Percentiles rank a stretch among this genome's conserved stretches.
phyloP scores from a whole-genome alignment of 1,140 invertebrate species.

The Bombyx mori region DNA sequence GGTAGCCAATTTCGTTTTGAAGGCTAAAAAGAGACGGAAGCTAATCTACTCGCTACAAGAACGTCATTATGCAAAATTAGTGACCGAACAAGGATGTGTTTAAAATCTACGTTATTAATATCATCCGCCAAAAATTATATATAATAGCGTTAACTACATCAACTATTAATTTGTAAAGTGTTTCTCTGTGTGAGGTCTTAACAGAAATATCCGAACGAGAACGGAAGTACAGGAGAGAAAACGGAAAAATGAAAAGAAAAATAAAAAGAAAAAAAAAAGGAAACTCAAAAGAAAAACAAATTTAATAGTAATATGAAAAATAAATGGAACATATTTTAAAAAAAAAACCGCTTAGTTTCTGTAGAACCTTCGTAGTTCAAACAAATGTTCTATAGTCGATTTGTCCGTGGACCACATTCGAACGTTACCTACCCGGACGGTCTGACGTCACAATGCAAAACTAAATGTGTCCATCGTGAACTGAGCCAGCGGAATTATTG shows the following conservation, averaged over 20 bases:
- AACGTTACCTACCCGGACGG: too few species aligned
- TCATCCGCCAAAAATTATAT: slow-evolving; percentile 57
- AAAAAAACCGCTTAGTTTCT: not conserved
- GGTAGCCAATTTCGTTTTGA: slow-evolving; percentile 43
- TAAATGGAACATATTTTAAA: slow-evolving; percentile 16
- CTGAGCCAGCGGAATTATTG: slow-evolving; percentile 42
- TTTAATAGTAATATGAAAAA: slow-evolving; percentile 39
- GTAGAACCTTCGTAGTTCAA: not conserved
- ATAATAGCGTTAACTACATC: slow-evolving; percentile 48
- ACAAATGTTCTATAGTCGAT: not conserved
- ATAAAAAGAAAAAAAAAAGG: slow-evolving; percentile 38
- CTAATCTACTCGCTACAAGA: too few species aligned
- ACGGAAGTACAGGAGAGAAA: slow-evolving; percentile 62
- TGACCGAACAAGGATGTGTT: slow-evolving; percentile 37
- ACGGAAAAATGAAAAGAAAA: slow-evolving; percentile 38
- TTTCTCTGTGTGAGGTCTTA: slow-evolving; percentile 67
- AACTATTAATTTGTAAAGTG: slow-evolving; percentile 59
- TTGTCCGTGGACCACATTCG: slow-evolving; percentile 20
- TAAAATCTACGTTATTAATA: slow-evolving; percentile 41
- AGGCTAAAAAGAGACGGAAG: too few species aligned
- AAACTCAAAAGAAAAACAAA: slow-evolving; percentile 33
- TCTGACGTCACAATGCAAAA: too few species aligned
- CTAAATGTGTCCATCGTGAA: slow-evolving; percentile 12
- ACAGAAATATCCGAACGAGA: slow-evolving; percentile 54
- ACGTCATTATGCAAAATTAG: slow-evolving; percentile 29